These are phyloP conservation scores for Epinotia nisella DNA, from an alignment of 2,888 invertebrate genomes.

Conservation along the genomic window DNA sequence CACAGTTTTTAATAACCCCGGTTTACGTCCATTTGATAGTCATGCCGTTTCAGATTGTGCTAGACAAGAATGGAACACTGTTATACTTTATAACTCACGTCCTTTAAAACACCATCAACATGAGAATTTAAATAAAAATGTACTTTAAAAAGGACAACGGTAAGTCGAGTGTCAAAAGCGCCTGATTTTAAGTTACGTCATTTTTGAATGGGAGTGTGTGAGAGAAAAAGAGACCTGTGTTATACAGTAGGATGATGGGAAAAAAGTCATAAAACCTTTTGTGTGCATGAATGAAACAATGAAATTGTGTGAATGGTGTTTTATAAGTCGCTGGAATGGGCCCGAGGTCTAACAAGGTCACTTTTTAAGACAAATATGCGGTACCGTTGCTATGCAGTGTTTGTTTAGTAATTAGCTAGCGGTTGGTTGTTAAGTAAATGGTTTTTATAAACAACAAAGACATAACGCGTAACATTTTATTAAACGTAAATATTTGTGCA, in stretches of 20 bases:
- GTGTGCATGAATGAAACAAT: conserved; percentile 45
- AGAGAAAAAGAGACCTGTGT: conserved; percentile 28
- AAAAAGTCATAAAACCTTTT: conserved; percentile 45
- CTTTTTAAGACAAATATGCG: conserved; percentile 43
- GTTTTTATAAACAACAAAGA: not conserved
- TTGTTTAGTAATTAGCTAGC: conserved; percentile 25
- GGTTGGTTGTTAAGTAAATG: conserved; percentile 9
- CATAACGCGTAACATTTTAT: not conserved
- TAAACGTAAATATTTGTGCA: no score
- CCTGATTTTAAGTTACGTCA: not conserved
- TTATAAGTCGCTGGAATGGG: conserved; percentile 41
- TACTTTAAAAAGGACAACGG: not conserved
- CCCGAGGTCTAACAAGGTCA: conserved; percentile 47
- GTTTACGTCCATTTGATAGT: conserved; percentile 45
- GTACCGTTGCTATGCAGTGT: conserved; percentile 32
- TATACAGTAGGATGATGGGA: conserved; percentile 44
- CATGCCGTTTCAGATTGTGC: conserved; percentile 37
- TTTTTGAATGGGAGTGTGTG: conserved; percentile 10
- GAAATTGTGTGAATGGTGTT: conserved; percentile 45
- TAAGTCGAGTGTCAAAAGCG: not conserved
- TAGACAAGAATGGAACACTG: conserved; percentile 33
- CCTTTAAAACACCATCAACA: not conserved
- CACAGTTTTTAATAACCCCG: conserved; percentile 46
- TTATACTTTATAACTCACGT: conserved; percentile 18
- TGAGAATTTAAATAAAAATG: not conserved